Base-by-base conservation (phyloP, 2,888 invertebrate genomes). In the Imbricaverruca yamaguchii region DNA sequence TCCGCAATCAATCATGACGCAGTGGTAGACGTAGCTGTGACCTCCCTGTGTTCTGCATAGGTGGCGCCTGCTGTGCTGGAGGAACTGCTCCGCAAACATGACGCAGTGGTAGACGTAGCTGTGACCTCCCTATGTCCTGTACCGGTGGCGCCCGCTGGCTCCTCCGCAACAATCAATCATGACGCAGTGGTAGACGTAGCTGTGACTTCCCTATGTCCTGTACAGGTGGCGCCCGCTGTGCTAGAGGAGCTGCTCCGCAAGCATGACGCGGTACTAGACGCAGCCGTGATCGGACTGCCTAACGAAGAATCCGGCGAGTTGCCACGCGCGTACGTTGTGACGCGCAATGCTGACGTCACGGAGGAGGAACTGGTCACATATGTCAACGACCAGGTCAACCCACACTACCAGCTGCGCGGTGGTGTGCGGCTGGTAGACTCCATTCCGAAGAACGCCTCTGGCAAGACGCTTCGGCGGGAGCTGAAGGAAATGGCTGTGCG, bases 331-430 rank as follows among this genome's bases (percentile, higher is more conserved):
- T 88, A 86, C 82, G 85, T 88, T n/a, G 88, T 88, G n/a, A 84
- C 84, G 55, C 86, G 86, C 83, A 82, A 83, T 18, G 79, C 80
- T 67, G 84, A 67, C 13, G 83, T 85, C 12, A 81, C 83, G 0
- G 84, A 84, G 23, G 83, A 85, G 55, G 86, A 85, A 23, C 84
- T 87, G 59, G 86, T 90, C 80, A 87, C 90, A 0, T 93, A 90
- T 86, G 89, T 94, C 0, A 90, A 89, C 74, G 89, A 89, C 79
- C 91, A 91, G 84, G 93, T 95, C 0, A 91, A 94, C 0, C 89
- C 91, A 12, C 94, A 92, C 86, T 96, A 96, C 86, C 90, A 90
- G 39, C 88, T 96, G 81, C 92, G 92, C 2, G 92, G 93, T 1
- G 84, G 84, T 3, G 91, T 94, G 7, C 88, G 89, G 80, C 92